Percentiles rank a stretch among this genome's conserved stretches.
Evolutionary conservation across 2,888 invertebrate genomes (phyloP).

Genomic region (Drosophila pseudotakahashii): DNA sequence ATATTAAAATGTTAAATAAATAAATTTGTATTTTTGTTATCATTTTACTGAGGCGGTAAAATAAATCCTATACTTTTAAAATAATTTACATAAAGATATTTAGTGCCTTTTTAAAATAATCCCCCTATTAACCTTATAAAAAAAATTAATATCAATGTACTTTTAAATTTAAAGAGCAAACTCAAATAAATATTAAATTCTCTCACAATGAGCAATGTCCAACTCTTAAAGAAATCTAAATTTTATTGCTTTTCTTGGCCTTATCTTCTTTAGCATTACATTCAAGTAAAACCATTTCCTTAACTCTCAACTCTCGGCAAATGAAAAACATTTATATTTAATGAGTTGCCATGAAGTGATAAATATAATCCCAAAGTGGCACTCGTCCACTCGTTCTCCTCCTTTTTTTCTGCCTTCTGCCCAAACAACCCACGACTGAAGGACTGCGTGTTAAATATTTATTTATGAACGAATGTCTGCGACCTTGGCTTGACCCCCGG

Average conservation of each 20-base stretch:
- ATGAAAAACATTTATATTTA: slow-evolving; percentile 42
- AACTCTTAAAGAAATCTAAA: neutral
- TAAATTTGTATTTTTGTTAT: no score
- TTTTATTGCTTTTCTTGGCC: neutral
- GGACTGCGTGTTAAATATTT: slow-evolving; percentile 66
- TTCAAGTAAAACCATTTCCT: neutral
- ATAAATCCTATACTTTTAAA: no score
- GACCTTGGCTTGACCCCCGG: slow-evolving; percentile 35
- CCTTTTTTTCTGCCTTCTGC: neutral
- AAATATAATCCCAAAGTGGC: slow-evolving; percentile 34
- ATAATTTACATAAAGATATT: no score
- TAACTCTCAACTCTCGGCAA: slow-evolving; percentile 23
- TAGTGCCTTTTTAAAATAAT: no score
- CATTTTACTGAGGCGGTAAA: no score
- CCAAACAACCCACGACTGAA: slow-evolving; percentile 13
- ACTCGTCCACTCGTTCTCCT: slow-evolving; percentile 16
- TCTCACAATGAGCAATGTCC: no score
- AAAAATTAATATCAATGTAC: no score
- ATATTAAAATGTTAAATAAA: no score
- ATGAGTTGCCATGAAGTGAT: slow-evolving; percentile 46
- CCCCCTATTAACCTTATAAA: no score
- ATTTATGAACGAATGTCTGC: slow-evolving; percentile 58
- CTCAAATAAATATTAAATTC: no score
- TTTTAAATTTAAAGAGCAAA: no score
- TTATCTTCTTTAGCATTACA: neutral